Evolutionary conservation across 2,888 invertebrate species (phyloP).

Genomic region (Stenurella melanura): DNA sequence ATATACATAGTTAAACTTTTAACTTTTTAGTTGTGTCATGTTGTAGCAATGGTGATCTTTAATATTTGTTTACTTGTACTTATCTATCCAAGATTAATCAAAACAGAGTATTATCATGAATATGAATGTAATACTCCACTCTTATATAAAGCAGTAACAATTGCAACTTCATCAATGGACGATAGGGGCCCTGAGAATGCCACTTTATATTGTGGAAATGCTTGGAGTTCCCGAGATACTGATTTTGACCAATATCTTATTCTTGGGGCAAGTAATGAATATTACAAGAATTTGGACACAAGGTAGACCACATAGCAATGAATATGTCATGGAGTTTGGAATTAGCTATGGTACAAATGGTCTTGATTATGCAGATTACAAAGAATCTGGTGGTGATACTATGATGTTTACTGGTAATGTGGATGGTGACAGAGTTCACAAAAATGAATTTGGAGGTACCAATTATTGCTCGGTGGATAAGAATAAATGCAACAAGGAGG

Average conservation of each 20-base stretch:
- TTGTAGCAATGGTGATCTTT: constrained; percentile 49
- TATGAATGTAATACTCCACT: constrained; percentile 89
- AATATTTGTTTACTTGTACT: constrained; percentile 54
- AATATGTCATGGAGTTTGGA: constrained; percentile 95
- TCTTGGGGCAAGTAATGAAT: constrained; percentile 88
- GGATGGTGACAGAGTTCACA: constrained; percentile 89
- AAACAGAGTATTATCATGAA: constrained; percentile 75
- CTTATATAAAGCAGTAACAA: constrained; percentile 82
- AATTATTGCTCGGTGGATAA: constrained; percentile 94
- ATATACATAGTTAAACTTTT: no score
- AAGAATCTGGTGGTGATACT: constrained; percentile 90
- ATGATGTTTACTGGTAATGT: constrained; percentile 97
- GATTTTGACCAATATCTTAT: constrained; percentile 95
- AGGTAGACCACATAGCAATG: constrained; percentile 91
- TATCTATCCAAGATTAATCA: constrained; percentile 47
- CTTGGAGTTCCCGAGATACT: constrained; percentile 93
- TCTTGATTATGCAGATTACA: constrained; percentile 91
- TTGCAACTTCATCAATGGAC: constrained; percentile 86
- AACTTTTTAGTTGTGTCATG: constrained; percentile 38
- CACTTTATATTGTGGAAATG: constrained; percentile 87
- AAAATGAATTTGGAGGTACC: constrained; percentile 95
- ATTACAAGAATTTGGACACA: constrained; percentile 92
- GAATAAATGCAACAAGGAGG: constrained; percentile 98
- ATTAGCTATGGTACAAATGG: constrained; percentile 95
- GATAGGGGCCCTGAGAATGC: constrained; percentile 92